Base-by-base conservation (phyloP, 2,113 vertebrate genomes). In the Scalopus aquaticus region DNA sequence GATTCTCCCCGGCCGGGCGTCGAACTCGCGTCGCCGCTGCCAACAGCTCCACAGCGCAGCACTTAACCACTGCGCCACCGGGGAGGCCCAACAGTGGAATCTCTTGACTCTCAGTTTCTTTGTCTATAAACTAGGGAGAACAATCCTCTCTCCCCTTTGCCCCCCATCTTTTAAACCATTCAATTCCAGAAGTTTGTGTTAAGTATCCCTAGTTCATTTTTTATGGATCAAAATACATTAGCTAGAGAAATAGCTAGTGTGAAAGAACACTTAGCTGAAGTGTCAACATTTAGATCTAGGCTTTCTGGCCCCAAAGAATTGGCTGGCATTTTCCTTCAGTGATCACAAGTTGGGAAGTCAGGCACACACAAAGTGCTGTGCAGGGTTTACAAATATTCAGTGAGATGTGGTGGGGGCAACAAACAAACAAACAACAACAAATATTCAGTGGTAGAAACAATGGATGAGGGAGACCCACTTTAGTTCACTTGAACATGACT, bases 21-120 rank as follows among this genome's bases (percentile, higher is more conserved):
- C n/a, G n/a, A n/a, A n/a, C n/a, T n/a, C n/a, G n/a, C n/a, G n/a
- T n/a, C n/a, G n/a, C n/a, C n/a, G n/a, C n/a, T n/a, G n/a, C n/a
- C n/a, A n/a, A n/a, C n/a, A n/a, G n/a, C n/a, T n/a, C n/a, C n/a
- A n/a, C n/a, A n/a, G n/a, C n/a, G n/a, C n/a, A n/a, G n/a, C n/a
- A n/a, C n/a, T n/a, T n/a, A n/a, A n/a, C n/a, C n/a, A n/a, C n/a
- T n/a, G n/a, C n/a, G n/a, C n/a, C n/a, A n/a, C n/a, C n/a, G n/a
- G n/a, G n/a, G n/a, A n/a, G n/a, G n/a, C n/a, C n/a, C n/a, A 86
- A 64, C 78, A 89, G 28, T 83, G 76, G 37, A 44, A 54, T 93
- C n/a, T 94, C 82, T 73, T 22, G 26, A 94, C 64, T n/a, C n/a
- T 93, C 82, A 20, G 15, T 87, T 89, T 93, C 58, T 24, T 95